Conservation (phyloP, 92 coral and sea anemone species). For the Actinostola sp. region DNA sequence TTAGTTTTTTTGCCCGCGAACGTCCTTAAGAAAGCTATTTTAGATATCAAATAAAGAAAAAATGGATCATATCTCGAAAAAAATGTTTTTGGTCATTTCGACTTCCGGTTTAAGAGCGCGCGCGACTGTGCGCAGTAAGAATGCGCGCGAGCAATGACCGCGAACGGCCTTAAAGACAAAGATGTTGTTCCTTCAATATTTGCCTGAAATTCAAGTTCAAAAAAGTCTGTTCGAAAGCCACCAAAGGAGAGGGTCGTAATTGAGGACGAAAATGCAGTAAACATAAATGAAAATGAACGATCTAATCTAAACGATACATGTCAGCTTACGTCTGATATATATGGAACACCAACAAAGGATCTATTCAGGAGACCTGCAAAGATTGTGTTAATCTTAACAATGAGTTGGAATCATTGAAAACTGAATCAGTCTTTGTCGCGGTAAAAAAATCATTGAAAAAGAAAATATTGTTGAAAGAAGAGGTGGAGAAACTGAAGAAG, state of each 20-base stretch:
- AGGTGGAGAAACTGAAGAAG: constrained; percentile 5
- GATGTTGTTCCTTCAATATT: not conserved
- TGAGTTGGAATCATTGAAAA: not conserved
- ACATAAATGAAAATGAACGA: too few relatives aligned
- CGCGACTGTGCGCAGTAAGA: too few relatives aligned
- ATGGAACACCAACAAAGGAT: not conserved
- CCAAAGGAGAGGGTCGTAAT: not conserved
- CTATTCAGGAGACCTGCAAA: not conserved
- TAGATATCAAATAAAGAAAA: too few relatives aligned
- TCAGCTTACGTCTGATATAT: not conserved
- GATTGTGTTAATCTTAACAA: not conserved
- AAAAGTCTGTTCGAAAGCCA: not conserved
- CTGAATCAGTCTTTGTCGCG: not conserved
- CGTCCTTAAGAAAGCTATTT: too few relatives aligned
- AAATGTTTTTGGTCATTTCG: too few relatives aligned
- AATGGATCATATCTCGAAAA: too few relatives aligned
- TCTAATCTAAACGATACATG: not conserved
- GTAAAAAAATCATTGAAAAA: too few relatives aligned
- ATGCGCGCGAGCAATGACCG: too few relatives aligned
- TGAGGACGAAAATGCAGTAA: not conserved
- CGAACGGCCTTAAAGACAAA: not conserved
- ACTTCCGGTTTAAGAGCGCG: too few relatives aligned
- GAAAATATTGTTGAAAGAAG: not conserved
- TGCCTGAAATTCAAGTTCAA: not conserved
- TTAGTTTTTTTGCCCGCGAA: too few relatives aligned